A percentile compares a stretch with the other conserved stretches of the same genome.
These are phyloP conservation scores for Drosophila macrospina DNA, from an alignment of 2,888 invertebrate genomes.

Conservation along the genomic window DNA sequence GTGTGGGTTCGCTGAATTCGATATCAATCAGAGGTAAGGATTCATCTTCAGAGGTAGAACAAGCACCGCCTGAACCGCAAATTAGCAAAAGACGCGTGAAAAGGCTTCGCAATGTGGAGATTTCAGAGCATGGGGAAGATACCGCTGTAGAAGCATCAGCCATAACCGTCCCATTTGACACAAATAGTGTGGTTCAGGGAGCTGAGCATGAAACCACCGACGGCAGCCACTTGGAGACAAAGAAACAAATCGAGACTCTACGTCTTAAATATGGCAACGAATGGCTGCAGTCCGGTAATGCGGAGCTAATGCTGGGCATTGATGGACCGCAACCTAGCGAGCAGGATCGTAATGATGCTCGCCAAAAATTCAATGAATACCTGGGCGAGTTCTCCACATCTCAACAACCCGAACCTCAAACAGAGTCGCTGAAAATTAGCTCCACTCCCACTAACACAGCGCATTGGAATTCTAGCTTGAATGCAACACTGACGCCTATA, in stretches of 20 bases:
- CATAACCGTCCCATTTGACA: not conserved
- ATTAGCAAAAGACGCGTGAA: conserved; percentile 75
- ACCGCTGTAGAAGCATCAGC: not conserved
- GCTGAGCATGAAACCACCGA: conserved; percentile 52
- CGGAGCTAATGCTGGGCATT: conserved; percentile 86
- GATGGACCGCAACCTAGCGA: conserved; percentile 43
- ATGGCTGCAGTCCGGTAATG: conserved; percentile 87
- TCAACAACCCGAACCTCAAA: not conserved
- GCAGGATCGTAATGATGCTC: conserved; percentile 59
- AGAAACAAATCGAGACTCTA: conserved; percentile 87
- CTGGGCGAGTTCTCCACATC: conserved; percentile 67
- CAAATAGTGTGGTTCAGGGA: not conserved
- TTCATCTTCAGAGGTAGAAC: conserved; percentile 52
- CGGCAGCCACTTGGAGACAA: conserved; percentile 87
- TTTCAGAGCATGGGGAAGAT: conserved; percentile 69
- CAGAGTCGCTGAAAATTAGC: conserved; percentile 32
- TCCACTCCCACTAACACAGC: conserved; percentile 73
- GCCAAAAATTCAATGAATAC: conserved; percentile 79
- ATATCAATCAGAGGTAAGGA: conserved; percentile 44
- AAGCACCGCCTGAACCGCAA: conserved; percentile 10
- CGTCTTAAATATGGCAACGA: conserved; percentile 87
- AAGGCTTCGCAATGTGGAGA: conserved; percentile 86
- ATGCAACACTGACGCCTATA: conserved; percentile 55
- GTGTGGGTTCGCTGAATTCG: conserved; percentile 81
- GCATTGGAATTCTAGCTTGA: conserved; percentile 30